phyloP scores from a whole-genome alignment of 2,888 invertebrate genomes.

The Marronus borbonicus region DNA sequence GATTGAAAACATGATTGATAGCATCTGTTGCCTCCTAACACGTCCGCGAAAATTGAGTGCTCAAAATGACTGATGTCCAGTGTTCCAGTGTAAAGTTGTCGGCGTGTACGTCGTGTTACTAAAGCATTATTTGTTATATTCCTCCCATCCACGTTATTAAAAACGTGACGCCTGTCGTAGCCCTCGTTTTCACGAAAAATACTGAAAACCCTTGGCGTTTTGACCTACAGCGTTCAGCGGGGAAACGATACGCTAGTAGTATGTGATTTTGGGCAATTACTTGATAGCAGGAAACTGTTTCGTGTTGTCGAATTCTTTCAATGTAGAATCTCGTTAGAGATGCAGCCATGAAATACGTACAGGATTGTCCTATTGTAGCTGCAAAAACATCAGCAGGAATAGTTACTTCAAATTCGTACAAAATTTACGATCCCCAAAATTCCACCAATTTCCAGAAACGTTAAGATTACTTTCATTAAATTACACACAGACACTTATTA shows the following conservation, averaged over 20 bases:
- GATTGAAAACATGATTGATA: constrained; percentile 17
- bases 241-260: not conserved
- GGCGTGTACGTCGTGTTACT: not conserved
- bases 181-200: not conserved
- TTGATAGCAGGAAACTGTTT: too few species aligned
- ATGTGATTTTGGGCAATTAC: too few species aligned
- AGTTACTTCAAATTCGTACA: too few species aligned
- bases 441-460: too few species aligned
- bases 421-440: too few species aligned
- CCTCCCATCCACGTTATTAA: constrained; percentile 6
- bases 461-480: too few species aligned
- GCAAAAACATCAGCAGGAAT: too few species aligned
- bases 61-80: constrained; percentile 12
- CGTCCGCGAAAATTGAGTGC: constrained; percentile 13
- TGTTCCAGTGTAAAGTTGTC: constrained; percentile 4
- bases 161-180: not conserved
- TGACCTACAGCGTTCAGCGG: not conserved
- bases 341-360: too few species aligned
- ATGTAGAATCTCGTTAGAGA: too few species aligned
- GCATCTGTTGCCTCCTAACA: not conserved
- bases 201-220: not conserved
- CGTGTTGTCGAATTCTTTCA: too few species aligned
- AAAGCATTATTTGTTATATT: not conserved
- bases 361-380: too few species aligned
- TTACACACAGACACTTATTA: too few species aligned